Base-by-base conservation (phyloP, 2,113 vertebrate species). In the Dicentrarchus labrax region DNA sequence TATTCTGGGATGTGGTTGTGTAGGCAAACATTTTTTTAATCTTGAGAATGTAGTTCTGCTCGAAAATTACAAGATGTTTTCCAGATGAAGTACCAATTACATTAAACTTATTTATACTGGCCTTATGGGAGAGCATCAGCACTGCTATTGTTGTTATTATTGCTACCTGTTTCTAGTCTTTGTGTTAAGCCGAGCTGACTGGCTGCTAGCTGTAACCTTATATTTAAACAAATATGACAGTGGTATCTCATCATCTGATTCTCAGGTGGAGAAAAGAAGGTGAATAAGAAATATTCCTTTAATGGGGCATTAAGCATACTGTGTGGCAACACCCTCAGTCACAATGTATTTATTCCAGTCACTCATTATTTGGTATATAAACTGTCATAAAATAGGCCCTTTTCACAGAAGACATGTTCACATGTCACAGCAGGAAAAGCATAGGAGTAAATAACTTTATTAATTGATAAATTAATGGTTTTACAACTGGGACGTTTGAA, bases 1-100 rank as follows among this genome's bases (percentile, higher is more conserved):
- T 50, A 47, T 77, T 61, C 43, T 36, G n/a, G 39, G 39, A 70
- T 61, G 39, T 4, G 39, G n/a, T 69, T 50, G 74, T 51, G 30
- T 57, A 50, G 67, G 41, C 1, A 21, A 12, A 39, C 13, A 39
- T 41, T 56, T 13, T 41, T 45, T 30, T 3, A 30, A 30, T 30
- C 30, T 30, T 3, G 10, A 38, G 10, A 77, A 39, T 41, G 8
- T 8, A 7, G 3, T 56, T 79, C 24, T 48, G 36, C 7, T 22
- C 17, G n/a, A 30, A 62, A 45, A 24, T 24, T n/a, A 56, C 6
- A 38, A 6, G 17, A 59, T 30, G 13, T 2, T 22, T 78, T 45
- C 17, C 13, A 56, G 51, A 56, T 57, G 1, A 8, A 45, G 59
- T 59, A 17, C 43, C 17, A 39, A 51, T 41, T 61, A 51, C 16